These are phyloP conservation scores for Ciconia nigra DNA, from an alignment of 2,797 vertebrate species.

Conservation along the genomic window DNA sequence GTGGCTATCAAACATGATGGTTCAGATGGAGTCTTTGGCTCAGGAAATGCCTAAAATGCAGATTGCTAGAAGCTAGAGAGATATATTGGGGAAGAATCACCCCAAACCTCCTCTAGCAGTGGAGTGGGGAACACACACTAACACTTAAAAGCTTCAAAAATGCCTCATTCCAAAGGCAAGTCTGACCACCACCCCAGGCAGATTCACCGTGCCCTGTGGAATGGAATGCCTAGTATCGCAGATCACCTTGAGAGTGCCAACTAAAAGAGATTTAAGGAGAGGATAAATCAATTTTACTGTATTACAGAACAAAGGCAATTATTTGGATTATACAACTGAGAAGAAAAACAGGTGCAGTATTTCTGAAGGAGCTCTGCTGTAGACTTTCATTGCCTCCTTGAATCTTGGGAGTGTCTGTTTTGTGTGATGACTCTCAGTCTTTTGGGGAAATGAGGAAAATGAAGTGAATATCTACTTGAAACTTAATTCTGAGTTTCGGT, in stretches of 20 bases:
- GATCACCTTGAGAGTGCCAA: not conserved
- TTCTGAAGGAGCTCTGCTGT: conserved; percentile 1
- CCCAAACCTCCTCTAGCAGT: not conserved
- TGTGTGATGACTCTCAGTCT: not conserved
- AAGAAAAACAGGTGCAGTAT: not conserved
- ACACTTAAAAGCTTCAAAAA: not conserved
- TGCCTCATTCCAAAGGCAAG: not conserved
- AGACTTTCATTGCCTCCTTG: not conserved
- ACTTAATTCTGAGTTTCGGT: not conserved
- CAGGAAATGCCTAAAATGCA: not conserved
- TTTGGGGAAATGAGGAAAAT: not conserved
- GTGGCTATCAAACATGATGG: not conserved
- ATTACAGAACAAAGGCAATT: conserved; percentile 29
- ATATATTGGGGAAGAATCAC: not conserved
- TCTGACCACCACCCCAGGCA: not conserved
- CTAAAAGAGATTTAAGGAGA: not conserved
- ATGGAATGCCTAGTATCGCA: not conserved
- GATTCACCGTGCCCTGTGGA: not conserved
- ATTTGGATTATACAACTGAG: conserved; percentile 22
- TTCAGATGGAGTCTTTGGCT: not conserved
- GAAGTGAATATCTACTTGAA: not conserved
- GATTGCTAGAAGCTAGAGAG: not conserved
- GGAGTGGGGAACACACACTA: not conserved
- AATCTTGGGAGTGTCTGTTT: not conserved
- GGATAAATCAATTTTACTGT: conserved; percentile 9